Evolutionary conservation across 2,797 vertebrate genomes (phyloP).

Genomic region (Microctenopoma lineatum): DNA sequence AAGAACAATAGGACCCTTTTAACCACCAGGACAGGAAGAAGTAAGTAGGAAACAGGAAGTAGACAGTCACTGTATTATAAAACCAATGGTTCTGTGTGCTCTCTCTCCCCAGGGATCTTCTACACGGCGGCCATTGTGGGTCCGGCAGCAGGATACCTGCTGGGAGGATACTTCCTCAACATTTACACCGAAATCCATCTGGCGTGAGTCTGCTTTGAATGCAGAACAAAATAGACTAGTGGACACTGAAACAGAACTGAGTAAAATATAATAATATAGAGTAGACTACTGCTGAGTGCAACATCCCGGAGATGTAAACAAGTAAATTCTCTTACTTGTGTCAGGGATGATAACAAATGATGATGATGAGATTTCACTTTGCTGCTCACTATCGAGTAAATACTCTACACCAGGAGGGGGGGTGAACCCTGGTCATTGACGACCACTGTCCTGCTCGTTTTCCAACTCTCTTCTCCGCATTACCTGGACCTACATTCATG

Average conservation of each 20-base stretch:
- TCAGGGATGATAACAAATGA: not conserved
- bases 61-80: conserved; percentile 36
- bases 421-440: no score
- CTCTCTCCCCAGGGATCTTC: conserved; percentile 86
- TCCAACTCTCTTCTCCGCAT: no score
- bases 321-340: not conserved
- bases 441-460: no score
- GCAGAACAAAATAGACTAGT: not conserved
- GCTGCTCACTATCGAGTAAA: not conserved
- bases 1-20: conserved; percentile 64
- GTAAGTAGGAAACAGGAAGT: conserved; percentile 53
- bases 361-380: not conserved
- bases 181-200: conserved; percentile 89
- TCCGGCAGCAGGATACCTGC: conserved; percentile 94
- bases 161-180: conserved; percentile 94
- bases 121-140: conserved; percentile 96
- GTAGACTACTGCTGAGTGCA: no score
- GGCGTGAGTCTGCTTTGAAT: conserved; percentile 81
- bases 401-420: no score
- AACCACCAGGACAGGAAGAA: conserved; percentile 43
- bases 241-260: not conserved
- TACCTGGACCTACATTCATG: no score
- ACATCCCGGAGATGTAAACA: no score
- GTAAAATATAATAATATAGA: no score
- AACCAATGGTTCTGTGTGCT: conserved; percentile 41